Evolutionary conservation across 2,113 vertebrate genomes (phyloP), one percentile per base, ranked within the genome.

Genomic region (Lepus timidus): DNA sequence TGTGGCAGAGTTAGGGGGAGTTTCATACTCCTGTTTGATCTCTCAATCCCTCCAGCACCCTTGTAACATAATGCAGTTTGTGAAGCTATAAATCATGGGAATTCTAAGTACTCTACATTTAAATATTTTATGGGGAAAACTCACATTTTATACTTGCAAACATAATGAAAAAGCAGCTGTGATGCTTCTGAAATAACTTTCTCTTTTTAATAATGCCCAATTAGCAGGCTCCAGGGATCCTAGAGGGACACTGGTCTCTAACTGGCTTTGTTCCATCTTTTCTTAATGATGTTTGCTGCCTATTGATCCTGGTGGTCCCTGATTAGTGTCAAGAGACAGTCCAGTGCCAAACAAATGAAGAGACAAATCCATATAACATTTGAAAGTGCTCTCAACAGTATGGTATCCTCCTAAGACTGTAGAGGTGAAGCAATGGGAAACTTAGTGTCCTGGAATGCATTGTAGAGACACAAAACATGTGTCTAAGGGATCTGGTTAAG

Each of bases 251-350:
- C 3, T 68, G 75, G 76, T 82, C 16, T 91, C 73, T n/a, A 27
- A 13, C 29, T 82, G 90, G 33, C 20, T 91, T 91, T 81, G 31
- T 78, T 92, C 20, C 62, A 17, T 39, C 22, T 44, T 90, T 44
- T 73, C 36, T 17, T 93, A 87, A 94, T 87, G 61, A 88, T 44
- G 44, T 44, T 44, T 76, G 27, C 31, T 19, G 44, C 27, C 17
- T 52, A 7, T 9, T 68, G 76, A 76, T 36, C 71, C 67, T 74
- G 51, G 9, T 31, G 23, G 17, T 49, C 58, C 61, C 31, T 75
- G 73, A 80, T 10, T 70, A 14, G 39, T 81, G 9, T 87, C 52
- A 68, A 86, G 91, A 73, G 95, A 83, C 71, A 78, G 20, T 25
- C 9, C 4, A 29, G 6, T 17, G 20, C 10, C 51, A 51, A 67